These are phyloP conservation scores for Scylla paramamosain DNA, from an alignment of 1,140 invertebrate genomes.

Conservation along the genomic window DNA sequence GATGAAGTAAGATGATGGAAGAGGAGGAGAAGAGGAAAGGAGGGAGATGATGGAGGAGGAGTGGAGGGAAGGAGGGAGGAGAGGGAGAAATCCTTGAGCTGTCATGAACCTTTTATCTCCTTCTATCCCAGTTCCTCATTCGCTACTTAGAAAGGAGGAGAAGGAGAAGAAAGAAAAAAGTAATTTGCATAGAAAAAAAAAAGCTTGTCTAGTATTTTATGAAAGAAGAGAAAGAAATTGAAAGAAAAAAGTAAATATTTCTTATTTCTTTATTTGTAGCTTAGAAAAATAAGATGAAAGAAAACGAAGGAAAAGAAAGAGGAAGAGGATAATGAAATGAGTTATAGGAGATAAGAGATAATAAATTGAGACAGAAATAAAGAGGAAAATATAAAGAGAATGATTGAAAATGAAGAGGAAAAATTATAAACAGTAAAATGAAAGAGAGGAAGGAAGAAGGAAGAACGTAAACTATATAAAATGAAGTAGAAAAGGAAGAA, in stretches of 20 bases:
- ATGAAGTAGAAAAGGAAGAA: not conserved
- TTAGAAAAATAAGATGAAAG: not conserved
- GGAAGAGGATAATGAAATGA: not conserved
- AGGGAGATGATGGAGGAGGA: slow-evolving; percentile 26
- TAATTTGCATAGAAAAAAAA: too few species aligned
- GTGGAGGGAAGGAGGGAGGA: slow-evolving; percentile 40
- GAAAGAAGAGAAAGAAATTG: not conserved
- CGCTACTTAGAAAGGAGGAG: not conserved
- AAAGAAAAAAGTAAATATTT: not conserved
- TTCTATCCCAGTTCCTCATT: not conserved
- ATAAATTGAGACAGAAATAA: not conserved
- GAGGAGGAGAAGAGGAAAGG: slow-evolving; percentile 16
- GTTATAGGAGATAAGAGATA: not conserved
- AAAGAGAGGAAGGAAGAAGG: too few species aligned
- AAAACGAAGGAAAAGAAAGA: not conserved
- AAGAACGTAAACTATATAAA: too few species aligned
- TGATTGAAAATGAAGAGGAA: too few species aligned
- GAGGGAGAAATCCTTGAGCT: slow-evolving; percentile 56
- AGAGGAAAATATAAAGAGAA: too few species aligned
- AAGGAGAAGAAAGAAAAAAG: too few species aligned
- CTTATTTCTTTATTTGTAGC: not conserved
- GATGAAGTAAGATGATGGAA: slow-evolving; percentile 16
- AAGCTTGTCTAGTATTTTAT: not conserved
- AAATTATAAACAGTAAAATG: too few species aligned
- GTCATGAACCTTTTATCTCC: slow-evolving; percentile 45